These are phyloP conservation scores for Drosophila rufa DNA, from an alignment of 1,140 invertebrate species.

Conservation along the genomic window DNA sequence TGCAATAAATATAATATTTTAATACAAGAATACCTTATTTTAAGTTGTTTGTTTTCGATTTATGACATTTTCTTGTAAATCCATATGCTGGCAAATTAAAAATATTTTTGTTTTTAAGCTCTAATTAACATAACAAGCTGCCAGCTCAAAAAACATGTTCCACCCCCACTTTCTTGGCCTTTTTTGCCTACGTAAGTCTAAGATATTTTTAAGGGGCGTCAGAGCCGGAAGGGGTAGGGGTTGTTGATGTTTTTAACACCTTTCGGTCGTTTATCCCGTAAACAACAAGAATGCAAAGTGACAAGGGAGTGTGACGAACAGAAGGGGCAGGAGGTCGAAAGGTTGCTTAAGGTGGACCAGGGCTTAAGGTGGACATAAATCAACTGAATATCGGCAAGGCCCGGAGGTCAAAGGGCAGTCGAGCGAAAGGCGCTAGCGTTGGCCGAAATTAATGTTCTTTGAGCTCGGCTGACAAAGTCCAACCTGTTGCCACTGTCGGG, in stretches of 20 bases:
- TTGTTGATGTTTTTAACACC: slow-evolving; percentile 48
- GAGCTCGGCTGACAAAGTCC: slow-evolving; percentile 44
- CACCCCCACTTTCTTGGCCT: not conserved
- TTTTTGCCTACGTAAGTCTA: slow-evolving; percentile 12
- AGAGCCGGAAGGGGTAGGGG: not conserved
- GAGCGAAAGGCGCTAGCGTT: slow-evolving; percentile 39
- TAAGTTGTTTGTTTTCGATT: too few relatives aligned
- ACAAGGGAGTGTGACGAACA: slow-evolving; percentile 55
- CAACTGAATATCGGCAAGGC: slow-evolving; percentile 15
- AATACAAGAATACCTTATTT: not conserved
- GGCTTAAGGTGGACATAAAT: slow-evolving; percentile 20
- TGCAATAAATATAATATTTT: not conserved
- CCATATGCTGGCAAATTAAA: slow-evolving; percentile 5
- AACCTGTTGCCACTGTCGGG: slow-evolving; percentile 76
- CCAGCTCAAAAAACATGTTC: not conserved
- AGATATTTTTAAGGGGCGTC: not conserved
- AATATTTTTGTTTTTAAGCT: not conserved
- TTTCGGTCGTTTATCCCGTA: slow-evolving; percentile 61
- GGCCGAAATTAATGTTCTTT: slow-evolving; percentile 61
- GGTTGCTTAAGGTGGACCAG: not conserved
- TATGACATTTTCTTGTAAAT: not conserved
- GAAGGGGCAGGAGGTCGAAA: slow-evolving; percentile 28
- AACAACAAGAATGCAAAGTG: slow-evolving; percentile 76
- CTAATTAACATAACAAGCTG: slow-evolving; percentile 18
- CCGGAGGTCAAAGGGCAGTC: slow-evolving; percentile 29